A percentile compares a stretch with the other conserved stretches of the same genome.
Conservation (phyloP, 2,888 invertebrate genomes). For the Sesia apiformis region DNA sequence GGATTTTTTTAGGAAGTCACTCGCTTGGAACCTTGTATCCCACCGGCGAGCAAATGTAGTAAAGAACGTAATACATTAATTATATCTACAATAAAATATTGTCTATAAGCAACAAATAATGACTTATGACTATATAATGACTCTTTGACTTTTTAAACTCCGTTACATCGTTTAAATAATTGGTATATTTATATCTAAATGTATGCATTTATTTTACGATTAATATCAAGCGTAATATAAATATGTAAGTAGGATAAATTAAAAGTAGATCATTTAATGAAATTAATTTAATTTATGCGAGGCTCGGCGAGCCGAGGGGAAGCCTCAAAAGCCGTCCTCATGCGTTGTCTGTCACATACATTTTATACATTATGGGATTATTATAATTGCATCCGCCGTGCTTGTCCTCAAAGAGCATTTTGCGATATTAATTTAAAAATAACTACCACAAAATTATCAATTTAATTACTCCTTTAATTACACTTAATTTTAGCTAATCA, state of each 20-base stretch:
- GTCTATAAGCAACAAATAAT: too few relatives aligned
- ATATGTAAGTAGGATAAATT: background rate
- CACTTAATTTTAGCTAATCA: background rate
- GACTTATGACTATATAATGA: too few relatives aligned
- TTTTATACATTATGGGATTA: conserved; percentile 27
- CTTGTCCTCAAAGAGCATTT: conserved; percentile 13
- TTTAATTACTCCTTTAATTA: conserved; percentile 18
- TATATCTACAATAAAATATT: too few relatives aligned
- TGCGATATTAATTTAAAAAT: background rate
- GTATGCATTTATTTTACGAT: too few relatives aligned
- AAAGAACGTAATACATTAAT: too few relatives aligned
- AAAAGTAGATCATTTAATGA: conserved; percentile 18
- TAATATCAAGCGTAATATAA: too few relatives aligned
- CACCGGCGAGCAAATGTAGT: too few relatives aligned
- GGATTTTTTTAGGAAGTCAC: too few relatives aligned
- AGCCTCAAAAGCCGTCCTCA: conserved; percentile 36
- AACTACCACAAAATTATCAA: conserved; percentile 15
- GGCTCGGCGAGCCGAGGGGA: conserved; percentile 19
- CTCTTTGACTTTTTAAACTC: too few relatives aligned
- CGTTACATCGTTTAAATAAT: too few relatives aligned
- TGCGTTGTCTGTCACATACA: conserved; percentile 11
- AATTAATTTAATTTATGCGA: conserved; percentile 31
- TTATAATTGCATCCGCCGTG: conserved; percentile 42
- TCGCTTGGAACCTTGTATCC: too few relatives aligned
- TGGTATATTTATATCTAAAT: too few relatives aligned